Conservation (phyloP, 2,888 invertebrate species). For the Ophion slaviceki region DNA sequence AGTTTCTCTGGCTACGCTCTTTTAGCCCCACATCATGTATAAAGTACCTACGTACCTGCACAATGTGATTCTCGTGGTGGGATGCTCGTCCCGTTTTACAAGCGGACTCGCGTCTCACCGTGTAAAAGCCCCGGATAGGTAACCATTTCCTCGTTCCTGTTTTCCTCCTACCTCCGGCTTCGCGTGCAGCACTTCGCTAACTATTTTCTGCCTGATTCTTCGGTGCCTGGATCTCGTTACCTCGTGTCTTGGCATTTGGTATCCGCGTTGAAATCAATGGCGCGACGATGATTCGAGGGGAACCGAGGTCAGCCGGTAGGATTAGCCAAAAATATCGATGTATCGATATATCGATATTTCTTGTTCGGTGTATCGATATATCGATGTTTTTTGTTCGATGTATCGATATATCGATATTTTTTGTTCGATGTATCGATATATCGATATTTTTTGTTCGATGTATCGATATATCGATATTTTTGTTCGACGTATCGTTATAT, state of each 20-base stretch:
- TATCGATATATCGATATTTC: too few relatives aligned
- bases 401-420: too few relatives aligned
- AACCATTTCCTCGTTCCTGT: conserved; percentile 60
- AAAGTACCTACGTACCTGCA: neutral
- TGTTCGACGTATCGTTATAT: too few relatives aligned
- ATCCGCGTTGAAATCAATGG: neutral
- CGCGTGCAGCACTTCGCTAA: conserved; percentile 9
- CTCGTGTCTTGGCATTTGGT: neutral
- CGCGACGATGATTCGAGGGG: too few relatives aligned
- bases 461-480: too few relatives aligned
- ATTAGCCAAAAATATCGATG: too few relatives aligned
- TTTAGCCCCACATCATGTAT: conserved; percentile 1
- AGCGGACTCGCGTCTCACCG: conserved; percentile 43
- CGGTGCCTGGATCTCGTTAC: neutral
- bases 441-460: too few relatives aligned
- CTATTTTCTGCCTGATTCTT: conserved; percentile 15
- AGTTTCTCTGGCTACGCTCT: conserved; percentile 38
- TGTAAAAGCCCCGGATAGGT: conserved; percentile 63
- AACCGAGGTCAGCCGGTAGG: neutral
- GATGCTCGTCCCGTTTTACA: conserved; percentile 34
- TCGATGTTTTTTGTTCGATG: too few relatives aligned
- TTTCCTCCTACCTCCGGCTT: conserved; percentile 23
- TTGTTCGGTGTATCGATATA: too few relatives aligned
- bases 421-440: too few relatives aligned
- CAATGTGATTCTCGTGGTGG: conserved; percentile 38